A percentile compares a stretch with the other conserved stretches of the same genome.
phyloP scores from a whole-genome alignment of 2,888 invertebrate species.

The Cheilosia grossa region DNA sequence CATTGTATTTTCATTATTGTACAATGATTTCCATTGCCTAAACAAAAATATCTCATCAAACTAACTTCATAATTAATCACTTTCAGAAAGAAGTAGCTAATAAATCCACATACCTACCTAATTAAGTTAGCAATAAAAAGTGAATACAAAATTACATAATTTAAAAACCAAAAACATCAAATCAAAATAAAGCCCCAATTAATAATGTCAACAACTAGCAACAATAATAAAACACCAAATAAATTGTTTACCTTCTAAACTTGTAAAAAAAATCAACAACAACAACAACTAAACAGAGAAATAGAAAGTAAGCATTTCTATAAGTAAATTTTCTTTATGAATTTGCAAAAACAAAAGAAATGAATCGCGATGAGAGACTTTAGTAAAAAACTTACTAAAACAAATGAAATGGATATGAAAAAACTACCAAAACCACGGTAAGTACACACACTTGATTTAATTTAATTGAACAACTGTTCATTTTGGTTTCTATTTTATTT shows the following conservation, averaged over 20 bases:
- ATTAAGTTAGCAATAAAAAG: not conserved
- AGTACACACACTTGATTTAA: slow-evolving; percentile 58
- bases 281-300: slow-evolving; percentile 23
- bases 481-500: slow-evolving; percentile 17
- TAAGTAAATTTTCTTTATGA: slow-evolving; percentile 43
- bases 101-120: not conserved
- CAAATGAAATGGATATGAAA: slow-evolving; percentile 79
- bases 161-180: slow-evolving; percentile 19
- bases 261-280: slow-evolving; percentile 10
- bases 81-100: slow-evolving; percentile 8
- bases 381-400: slow-evolving; percentile 77
- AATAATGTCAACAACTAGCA: slow-evolving; percentile 43
- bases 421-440: slow-evolving; percentile 79
- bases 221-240: slow-evolving; percentile 54
- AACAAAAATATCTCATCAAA: not conserved
- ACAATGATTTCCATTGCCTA: too few species aligned
- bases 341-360: slow-evolving; percentile 68
- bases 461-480: slow-evolving; percentile 3
- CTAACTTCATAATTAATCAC: not conserved
- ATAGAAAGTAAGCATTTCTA: slow-evolving; percentile 47
- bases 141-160: not conserved
- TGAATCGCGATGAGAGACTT: slow-evolving; percentile 77
- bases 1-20: too few species aligned
- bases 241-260: slow-evolving; percentile 45
- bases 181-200: slow-evolving; percentile 38